phyloP scores from a whole-genome alignment of 2,888 invertebrate genomes.

The Plebejus anna region DNA sequence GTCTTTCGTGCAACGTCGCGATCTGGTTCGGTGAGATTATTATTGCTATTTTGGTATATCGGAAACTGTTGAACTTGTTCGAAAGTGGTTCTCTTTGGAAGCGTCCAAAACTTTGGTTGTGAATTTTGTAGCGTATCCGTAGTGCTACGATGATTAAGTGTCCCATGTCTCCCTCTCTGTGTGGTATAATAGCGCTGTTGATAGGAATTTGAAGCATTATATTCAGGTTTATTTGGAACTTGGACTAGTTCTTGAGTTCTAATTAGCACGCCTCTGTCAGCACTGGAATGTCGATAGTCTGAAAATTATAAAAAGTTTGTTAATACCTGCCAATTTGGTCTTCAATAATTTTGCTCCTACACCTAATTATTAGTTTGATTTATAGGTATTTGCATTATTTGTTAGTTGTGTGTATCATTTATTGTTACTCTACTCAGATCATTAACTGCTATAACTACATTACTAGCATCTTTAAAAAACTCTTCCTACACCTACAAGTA shows the following conservation, averaged over 20 bases:
- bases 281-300: constrained; percentile 85
- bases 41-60: constrained; percentile 27
- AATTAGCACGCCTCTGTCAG: constrained; percentile 70
- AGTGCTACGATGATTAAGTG: constrained; percentile 51
- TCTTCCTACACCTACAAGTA: background rate
- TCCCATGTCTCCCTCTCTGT: constrained; percentile 60
- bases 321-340: background rate
- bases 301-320: constrained; percentile 44
- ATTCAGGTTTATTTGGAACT: constrained; percentile 47
- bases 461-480: background rate
- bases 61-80: constrained; percentile 43
- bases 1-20: constrained; percentile 31
- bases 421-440: background rate
- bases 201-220: constrained; percentile 56
- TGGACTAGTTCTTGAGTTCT: constrained; percentile 51
- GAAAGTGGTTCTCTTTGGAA: constrained; percentile 65
- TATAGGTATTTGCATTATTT: background rate
- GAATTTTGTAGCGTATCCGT: constrained; percentile 41
- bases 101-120: constrained; percentile 80
- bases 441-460: background rate
- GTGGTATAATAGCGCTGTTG: constrained; percentile 58
- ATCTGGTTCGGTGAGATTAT: background rate
- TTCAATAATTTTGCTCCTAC: background rate
- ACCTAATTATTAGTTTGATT: background rate
- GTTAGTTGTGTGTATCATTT: background rate